A percentile compares a stretch with the other conserved stretches of the same genome.
Evolutionary conservation across 2,888 invertebrate species (phyloP).

Genomic region (Magallana nippona): DNA sequence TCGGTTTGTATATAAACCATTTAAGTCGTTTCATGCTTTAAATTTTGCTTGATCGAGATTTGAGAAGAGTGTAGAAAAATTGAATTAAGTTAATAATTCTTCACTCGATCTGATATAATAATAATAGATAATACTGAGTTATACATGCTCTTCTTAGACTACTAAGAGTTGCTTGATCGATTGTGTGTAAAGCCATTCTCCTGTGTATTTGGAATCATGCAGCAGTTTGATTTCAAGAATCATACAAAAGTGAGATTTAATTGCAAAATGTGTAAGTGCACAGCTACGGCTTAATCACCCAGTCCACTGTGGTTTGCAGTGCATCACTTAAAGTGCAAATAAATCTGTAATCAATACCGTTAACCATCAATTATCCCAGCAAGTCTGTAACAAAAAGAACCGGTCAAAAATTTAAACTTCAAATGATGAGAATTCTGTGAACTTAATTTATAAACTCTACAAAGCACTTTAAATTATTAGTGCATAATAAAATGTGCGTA

Average conservation of each 20-base stretch:
- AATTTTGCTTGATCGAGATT: no score
- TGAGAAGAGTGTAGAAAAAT: no score
- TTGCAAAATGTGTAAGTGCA: background rate
- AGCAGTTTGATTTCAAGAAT: background rate
- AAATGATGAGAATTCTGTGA: background rate
- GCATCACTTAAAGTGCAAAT: slow-evolving; percentile 12
- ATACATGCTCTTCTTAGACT: no score
- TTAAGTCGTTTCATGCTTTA: no score
- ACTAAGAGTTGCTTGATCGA: no score
- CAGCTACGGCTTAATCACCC: background rate
- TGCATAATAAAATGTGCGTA: background rate
- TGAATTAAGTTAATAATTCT: no score
- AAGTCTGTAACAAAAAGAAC: background rate
- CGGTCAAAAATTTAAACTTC: background rate
- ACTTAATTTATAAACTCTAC: background rate
- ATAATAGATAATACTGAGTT: no score
- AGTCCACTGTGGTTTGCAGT: background rate
- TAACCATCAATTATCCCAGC: background rate
- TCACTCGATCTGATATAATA: no score
- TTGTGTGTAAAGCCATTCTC: background rate
- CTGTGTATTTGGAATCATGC: background rate
- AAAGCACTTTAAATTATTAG: background rate
- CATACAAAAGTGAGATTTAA: background rate
- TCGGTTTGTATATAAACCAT: no score
- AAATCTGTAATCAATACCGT: slow-evolving; percentile 22